Base-by-base conservation (phyloP, 2,888 invertebrate species). In the Plusia festucae region DNA sequence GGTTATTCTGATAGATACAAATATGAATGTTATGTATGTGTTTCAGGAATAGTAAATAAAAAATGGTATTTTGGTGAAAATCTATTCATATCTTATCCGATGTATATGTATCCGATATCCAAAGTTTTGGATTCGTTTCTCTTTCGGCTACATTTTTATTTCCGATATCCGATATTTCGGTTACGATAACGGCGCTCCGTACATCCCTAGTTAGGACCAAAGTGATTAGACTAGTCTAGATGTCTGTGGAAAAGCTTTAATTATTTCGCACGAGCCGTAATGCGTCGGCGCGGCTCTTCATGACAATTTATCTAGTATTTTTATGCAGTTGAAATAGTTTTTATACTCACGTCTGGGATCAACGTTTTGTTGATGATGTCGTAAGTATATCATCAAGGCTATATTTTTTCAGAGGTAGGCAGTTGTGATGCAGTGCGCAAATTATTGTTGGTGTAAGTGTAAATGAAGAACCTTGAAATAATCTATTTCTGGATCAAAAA, bases 271-370 rank as follows among this genome's bases (percentile, higher is more conserved):
- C 16, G 18, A 52, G 32, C 27, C 24, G 20, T 56, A 51, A 51
- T 22, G 34, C 4, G 16, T 16, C 27, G 56, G 24, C 53, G 18
- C 53, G 52, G 30, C 56, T 40, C 9, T 15, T 73, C 55, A 52
- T 40, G 24, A 53, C 63, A 44, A 59, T 71, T 73, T 59, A 63
- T 15, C 68, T 46, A 57, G 57, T 46, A 8, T 27, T 16, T 22
- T 52, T 52, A 24, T 52, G 24, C 22, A 52, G 46, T 49, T 49
- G 18, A 49, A 49, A 49, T 49, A 18, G 46, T 49, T 49, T 30
- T 49, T 11, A 20, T 49, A 11, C 20, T 18, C 9, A n/a, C 40
- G 11, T 18, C 20, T 18, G 46, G 20, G 46, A 49, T 49, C 46
- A 49, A 49, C 46, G 46, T 2, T 49, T 49, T 18, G 46, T 20